phyloP scores from a whole-genome alignment of 2,113 vertebrate genomes.

The Cinclus mexicanus region DNA sequence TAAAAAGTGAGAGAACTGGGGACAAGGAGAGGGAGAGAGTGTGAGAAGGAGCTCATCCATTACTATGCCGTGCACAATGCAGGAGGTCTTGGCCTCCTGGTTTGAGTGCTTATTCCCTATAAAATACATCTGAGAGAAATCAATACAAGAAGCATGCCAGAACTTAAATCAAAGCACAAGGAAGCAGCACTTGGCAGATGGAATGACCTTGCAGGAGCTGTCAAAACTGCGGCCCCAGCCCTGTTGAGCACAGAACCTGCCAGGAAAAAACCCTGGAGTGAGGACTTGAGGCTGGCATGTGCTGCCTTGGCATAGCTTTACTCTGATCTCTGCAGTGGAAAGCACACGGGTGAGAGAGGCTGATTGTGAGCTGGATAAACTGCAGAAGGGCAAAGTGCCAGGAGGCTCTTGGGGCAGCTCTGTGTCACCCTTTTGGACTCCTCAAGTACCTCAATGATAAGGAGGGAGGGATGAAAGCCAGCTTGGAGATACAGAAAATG shows the following conservation, averaged over 20 bases:
- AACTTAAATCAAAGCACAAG: conserved; percentile 49
- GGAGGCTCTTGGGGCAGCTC: neutral
- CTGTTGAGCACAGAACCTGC: neutral
- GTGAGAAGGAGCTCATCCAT: conserved; percentile 45
- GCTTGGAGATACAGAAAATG: neutral
- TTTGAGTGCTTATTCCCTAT: conserved; percentile 69
- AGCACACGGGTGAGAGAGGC: neutral
- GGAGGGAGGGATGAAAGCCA: neutral
- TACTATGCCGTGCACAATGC: conserved; percentile 47
- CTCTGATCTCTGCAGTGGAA: neutral
- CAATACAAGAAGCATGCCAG: conserved; percentile 62
- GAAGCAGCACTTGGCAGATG: neutral
- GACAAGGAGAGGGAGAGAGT: neutral
- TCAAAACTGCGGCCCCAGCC: neutral
- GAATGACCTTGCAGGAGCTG: conserved; percentile 43
- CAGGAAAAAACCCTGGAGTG: neutral
- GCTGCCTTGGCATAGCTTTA: neutral
- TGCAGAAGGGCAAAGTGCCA: neutral
- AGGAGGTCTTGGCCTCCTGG: conserved; percentile 57
- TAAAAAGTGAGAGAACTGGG: conserved; percentile 34
- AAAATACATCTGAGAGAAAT: conserved; percentile 67
- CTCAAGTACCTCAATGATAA: neutral
- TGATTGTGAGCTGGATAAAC: neutral
- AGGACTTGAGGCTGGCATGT: neutral
- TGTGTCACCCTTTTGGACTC: neutral